These are phyloP conservation scores for Andrena chrysosceles DNA, from an alignment of 2,888 invertebrate species.

Conservation along the genomic window DNA sequence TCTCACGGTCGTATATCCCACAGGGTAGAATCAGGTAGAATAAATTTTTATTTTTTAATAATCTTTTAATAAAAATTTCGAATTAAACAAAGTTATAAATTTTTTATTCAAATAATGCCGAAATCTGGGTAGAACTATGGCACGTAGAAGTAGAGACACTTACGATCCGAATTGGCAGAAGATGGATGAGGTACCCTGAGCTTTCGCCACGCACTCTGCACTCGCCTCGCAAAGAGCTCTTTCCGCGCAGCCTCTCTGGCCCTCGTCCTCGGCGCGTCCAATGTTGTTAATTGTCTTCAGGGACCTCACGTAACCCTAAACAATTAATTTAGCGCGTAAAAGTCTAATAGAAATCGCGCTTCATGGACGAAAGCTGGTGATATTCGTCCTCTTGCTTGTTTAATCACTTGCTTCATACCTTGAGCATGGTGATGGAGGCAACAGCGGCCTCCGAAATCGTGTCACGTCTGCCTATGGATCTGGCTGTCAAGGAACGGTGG, in stretches of 20 bases:
- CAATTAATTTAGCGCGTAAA: background rate
- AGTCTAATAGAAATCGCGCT: background rate
- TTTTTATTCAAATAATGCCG: too few species aligned
- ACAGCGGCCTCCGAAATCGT: slow-evolving; percentile 96
- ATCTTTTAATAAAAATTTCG: too few species aligned
- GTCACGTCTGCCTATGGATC: slow-evolving; percentile 94
- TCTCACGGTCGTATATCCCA: too few species aligned
- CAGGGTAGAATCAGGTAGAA: too few species aligned
- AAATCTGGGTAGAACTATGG: too few species aligned
- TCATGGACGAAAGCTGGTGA: too few species aligned
- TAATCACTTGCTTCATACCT: slow-evolving; percentile 84
- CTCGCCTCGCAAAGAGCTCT: slow-evolving; percentile 93
- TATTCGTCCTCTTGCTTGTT: too few species aligned
- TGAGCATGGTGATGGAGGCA: slow-evolving; percentile 94
- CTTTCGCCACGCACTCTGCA: slow-evolving; percentile 93
- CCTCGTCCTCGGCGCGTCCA: slow-evolving; percentile 91
- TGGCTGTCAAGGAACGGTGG: slow-evolving; percentile 93
- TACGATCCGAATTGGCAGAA: slow-evolving; percentile 97
- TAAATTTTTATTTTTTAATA: too few species aligned
- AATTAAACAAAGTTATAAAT: too few species aligned
- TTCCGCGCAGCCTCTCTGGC: slow-evolving; percentile 91
- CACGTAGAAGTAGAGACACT: slow-evolving; percentile 84
- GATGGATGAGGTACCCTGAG: slow-evolving; percentile 89
- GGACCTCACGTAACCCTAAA: slow-evolving; percentile 92
- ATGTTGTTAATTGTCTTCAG: slow-evolving; percentile 86